Evolutionary conservation across 2,797 vertebrate genomes (phyloP).

Genomic region (Ctenochaetus hawaiiensis): DNA sequence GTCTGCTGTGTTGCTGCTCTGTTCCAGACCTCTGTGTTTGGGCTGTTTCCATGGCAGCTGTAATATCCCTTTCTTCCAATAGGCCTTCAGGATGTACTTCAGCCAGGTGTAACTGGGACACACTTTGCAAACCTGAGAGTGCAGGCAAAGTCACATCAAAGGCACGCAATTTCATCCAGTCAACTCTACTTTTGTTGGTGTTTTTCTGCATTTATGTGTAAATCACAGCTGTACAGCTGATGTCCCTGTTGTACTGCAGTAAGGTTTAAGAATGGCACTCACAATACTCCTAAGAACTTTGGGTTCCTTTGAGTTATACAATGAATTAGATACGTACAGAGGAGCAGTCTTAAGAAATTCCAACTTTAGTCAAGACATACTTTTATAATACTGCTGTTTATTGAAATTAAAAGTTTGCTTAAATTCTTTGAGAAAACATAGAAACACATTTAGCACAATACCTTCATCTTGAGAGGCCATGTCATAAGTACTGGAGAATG

Average conservation of each 20-base stretch:
- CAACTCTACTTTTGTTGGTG: not conserved
- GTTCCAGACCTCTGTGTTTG: constrained; percentile 67
- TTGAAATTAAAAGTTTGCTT: not conserved
- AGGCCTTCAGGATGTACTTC: constrained; percentile 75
- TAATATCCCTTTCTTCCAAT: constrained; percentile 73
- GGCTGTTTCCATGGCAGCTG: constrained; percentile 75
- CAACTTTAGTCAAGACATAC: not conserved
- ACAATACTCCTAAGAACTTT: not conserved
- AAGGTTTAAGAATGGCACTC: not conserved
- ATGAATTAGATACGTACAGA: not conserved
- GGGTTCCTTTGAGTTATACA: not conserved
- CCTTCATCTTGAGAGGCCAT: constrained; percentile 83
- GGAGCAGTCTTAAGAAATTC: constrained; percentile 1
- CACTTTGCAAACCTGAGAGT: constrained; percentile 84
- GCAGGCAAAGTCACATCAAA: constrained; percentile 20
- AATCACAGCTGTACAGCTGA: not conserved
- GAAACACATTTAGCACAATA: constrained; percentile 62
- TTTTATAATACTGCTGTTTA: not conserved
- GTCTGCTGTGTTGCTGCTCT: constrained; percentile 39
- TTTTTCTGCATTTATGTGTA: not conserved
- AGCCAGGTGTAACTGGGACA: constrained; percentile 80
- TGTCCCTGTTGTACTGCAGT: not conserved
- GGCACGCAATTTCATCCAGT: not conserved
- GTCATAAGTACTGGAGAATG: constrained; percentile 66
- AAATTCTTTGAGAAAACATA: not conserved